A percentile compares a stretch with the other conserved stretches of the same genome.
phyloP scores from a whole-genome alignment of 2,113 vertebrate species.

The Scomber colias region DNA sequence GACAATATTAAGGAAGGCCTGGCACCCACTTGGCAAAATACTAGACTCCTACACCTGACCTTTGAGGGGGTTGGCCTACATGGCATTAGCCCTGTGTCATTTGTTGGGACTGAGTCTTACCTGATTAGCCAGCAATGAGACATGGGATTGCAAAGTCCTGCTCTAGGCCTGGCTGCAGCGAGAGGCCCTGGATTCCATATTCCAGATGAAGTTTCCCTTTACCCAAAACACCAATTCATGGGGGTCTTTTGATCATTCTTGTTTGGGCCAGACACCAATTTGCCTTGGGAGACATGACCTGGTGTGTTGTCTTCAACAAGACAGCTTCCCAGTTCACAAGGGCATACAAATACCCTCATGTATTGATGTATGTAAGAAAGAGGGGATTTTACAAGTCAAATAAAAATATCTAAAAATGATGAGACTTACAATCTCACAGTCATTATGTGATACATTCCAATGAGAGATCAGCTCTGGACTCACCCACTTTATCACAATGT shows the following conservation, averaged over 20 bases:
- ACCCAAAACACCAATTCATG: slow-evolving; percentile 2
- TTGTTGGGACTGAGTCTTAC: no score
- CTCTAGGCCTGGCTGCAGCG: slow-evolving; percentile 12
- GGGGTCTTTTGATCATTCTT: slow-evolving; percentile 8
- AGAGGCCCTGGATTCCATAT: not conserved
- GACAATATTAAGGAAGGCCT: no score
- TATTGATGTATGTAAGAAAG: no score
- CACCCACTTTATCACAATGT: not conserved
- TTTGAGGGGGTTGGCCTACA: no score
- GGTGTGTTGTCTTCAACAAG: not conserved
- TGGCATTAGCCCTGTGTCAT: no score
- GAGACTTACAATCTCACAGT: not conserved
- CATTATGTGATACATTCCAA: not conserved
- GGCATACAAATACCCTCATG: not conserved
- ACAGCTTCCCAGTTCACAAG: not conserved
- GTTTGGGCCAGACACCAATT: not conserved
- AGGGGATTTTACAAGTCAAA: not conserved
- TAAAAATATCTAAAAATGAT: not conserved
- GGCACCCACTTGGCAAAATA: no score
- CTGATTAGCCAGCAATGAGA: not conserved
- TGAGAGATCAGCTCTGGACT: not conserved
- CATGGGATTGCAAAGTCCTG: slow-evolving; percentile 9
- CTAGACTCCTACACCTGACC: no score
- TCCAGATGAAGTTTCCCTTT: slow-evolving; percentile 9
- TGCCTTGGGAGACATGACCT: not conserved